Conservation (phyloP, 2,888 invertebrate species). For the Autographa pulchrina region DNA sequence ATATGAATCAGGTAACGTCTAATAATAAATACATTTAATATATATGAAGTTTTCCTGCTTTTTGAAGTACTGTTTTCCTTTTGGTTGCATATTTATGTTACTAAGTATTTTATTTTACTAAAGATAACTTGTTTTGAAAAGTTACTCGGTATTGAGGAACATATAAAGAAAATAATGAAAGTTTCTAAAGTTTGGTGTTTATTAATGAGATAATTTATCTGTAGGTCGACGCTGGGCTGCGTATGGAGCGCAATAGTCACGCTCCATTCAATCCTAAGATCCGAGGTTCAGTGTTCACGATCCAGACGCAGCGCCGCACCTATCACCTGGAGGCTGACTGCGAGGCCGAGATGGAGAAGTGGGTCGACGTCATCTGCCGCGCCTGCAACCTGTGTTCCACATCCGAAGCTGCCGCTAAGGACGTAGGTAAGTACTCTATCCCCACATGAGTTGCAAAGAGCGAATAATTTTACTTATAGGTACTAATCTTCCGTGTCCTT, state of each 20-base stretch:
- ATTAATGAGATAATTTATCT: constrained; percentile 15
- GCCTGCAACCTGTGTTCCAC: constrained; percentile 96
- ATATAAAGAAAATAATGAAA: no score
- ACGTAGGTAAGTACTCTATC: constrained; percentile 39
- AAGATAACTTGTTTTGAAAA: background rate
- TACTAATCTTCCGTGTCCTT: no score
- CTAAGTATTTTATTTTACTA: background rate
- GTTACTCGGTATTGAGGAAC: no score
- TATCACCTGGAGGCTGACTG: constrained; percentile 98
- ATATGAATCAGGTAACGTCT: constrained; percentile 1
- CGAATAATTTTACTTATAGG: no score
- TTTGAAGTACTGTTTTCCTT: constrained; percentile 31
- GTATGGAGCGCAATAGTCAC: constrained; percentile 94
- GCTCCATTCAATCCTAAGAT: constrained; percentile 92
- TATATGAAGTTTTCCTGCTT: constrained; percentile 34
- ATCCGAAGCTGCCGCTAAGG: constrained; percentile 84
- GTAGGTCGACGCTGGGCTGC: constrained; percentile 95
- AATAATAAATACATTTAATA: constrained; percentile 27
- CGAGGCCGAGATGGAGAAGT: constrained; percentile 97
- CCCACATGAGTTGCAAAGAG: no score
- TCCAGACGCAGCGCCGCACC: constrained; percentile 96
- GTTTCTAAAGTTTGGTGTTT: background rate
- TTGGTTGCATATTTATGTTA: constrained; percentile 11
- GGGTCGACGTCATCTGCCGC: constrained; percentile 98
- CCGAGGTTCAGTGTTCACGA: constrained; percentile 93